Conservation (phyloP, 1,140 invertebrate genomes). For the Plutomurus gul region DNA sequence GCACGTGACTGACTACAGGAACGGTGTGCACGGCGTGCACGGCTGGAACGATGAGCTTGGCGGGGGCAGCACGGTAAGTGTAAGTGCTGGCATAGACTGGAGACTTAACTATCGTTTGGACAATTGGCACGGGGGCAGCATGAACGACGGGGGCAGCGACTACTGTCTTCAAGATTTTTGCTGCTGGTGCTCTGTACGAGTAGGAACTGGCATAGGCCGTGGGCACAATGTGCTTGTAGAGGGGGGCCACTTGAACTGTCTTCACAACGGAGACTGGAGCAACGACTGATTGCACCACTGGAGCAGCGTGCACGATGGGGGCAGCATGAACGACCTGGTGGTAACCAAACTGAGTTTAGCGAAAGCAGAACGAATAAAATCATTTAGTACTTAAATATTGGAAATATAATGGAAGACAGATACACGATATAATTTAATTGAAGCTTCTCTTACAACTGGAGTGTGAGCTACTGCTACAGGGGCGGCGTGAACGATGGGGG, state of each 20-base stretch:
- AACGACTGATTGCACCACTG: not conserved
- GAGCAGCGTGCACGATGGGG: not conserved
- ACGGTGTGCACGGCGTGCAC: not conserved
- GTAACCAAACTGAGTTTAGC: no score
- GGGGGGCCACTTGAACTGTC: not conserved
- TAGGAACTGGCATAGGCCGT: slow-evolving; percentile 29
- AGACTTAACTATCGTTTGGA: not conserved
- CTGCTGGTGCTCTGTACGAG: slow-evolving; percentile 31
- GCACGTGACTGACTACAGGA: not conserved
- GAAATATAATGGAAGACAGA: no score
- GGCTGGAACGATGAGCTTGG: not conserved
- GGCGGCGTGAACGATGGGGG: not conserved
- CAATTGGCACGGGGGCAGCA: not conserved
- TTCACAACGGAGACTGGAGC: slow-evolving; percentile 7
- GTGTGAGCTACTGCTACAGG: no score
- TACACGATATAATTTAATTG: no score
- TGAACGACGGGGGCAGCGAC: slow-evolving; percentile 11
- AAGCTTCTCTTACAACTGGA: no score
- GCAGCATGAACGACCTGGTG: not conserved
- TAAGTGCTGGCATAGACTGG: slow-evolving; percentile 30
- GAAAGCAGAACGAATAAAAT: no score
- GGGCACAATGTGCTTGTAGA: slow-evolving; percentile 26
- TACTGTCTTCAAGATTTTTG: not conserved
- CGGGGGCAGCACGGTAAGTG: slow-evolving; percentile 6
- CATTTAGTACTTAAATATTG: no score